A percentile compares a stretch with the other conserved stretches of the same genome.
Conservation (phyloP, 2,888 invertebrate species). For the Lypha dubia region DNA sequence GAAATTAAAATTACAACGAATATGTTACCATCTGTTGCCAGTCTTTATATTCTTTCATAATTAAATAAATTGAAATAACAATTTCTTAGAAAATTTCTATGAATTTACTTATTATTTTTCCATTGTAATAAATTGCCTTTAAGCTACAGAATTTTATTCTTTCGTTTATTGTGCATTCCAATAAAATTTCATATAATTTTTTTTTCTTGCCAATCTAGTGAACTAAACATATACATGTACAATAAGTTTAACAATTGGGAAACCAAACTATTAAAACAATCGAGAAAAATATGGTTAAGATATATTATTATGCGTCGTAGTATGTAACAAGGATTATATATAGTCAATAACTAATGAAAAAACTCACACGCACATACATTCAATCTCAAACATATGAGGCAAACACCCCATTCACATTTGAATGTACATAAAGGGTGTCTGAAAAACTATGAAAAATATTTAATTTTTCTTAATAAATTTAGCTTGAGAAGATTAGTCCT, state of each 20-base stretch:
- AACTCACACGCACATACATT: neutral
- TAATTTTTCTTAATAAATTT: too few relatives aligned
- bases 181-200: neutral
- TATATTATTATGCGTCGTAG: neutral
- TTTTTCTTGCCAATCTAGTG: neutral
- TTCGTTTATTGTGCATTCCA: neutral
- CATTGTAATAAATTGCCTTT: conserved; percentile 49
- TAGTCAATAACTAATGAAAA: conserved; percentile 26
- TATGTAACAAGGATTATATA: conserved; percentile 5
- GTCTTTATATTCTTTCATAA: conserved; percentile 7
- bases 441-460: neutral
- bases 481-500: too few relatives aligned
- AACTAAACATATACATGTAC: neutral
- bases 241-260: conserved; percentile 12
- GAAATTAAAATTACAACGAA: conserved; percentile 31
- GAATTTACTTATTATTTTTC: conserved; percentile 35
- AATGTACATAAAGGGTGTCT: neutral
- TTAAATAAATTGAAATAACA: conserved; percentile 28
- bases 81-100: conserved; percentile 28
- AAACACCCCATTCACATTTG: neutral
- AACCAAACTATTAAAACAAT: conserved; percentile 46
- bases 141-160: conserved; percentile 23
- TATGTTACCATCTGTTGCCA: conserved; percentile 40
- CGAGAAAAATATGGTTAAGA: conserved; percentile 20
- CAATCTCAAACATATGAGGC: neutral